Percentiles rank a stretch among this genome's conserved stretches.
phyloP scores from a whole-genome alignment of 2,113 vertebrate genomes.

The Hoplias malabaricus region DNA sequence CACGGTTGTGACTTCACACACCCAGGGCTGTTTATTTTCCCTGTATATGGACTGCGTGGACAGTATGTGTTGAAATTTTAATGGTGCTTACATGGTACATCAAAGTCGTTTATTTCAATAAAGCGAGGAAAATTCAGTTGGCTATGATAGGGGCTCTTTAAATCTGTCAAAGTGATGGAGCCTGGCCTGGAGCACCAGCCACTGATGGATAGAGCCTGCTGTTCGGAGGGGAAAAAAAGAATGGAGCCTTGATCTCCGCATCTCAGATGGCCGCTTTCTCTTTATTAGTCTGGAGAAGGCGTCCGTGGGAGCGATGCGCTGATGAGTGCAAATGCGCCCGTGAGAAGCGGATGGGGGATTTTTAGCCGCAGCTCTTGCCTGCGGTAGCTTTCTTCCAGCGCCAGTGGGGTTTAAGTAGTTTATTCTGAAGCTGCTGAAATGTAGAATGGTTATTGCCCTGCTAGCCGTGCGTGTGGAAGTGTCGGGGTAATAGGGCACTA shows the following conservation, averaged over 20 bases:
- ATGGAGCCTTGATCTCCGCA: conserved; percentile 13
- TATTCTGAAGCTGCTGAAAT: conserved; percentile 24
- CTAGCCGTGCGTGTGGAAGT: neutral
- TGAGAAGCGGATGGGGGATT: neutral
- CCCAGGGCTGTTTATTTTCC: neutral
- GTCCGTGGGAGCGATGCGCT: neutral
- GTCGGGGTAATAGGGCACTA: neutral
- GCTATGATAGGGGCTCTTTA: neutral
- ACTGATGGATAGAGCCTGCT: neutral
- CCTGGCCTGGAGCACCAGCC: neutral
- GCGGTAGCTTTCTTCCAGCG: neutral
- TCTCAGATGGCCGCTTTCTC: conserved; percentile 12
- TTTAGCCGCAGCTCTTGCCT: neutral
- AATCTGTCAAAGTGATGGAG: neutral
- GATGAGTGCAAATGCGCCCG: conserved; percentile 14
- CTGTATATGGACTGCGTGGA: neutral
- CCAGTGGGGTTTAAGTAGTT: conserved; percentile 26
- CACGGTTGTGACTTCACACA: too few species aligned
- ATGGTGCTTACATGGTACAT: neutral
- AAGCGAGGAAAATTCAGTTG: neutral
- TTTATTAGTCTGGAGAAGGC: conserved; percentile 7
- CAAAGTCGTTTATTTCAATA: neutral
- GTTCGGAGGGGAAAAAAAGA: neutral
- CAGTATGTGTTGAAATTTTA: neutral
- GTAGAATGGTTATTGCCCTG: conserved; percentile 9